Conservation (phyloP, 2,113 vertebrate genomes). For the Spea multiplicata region DNA sequence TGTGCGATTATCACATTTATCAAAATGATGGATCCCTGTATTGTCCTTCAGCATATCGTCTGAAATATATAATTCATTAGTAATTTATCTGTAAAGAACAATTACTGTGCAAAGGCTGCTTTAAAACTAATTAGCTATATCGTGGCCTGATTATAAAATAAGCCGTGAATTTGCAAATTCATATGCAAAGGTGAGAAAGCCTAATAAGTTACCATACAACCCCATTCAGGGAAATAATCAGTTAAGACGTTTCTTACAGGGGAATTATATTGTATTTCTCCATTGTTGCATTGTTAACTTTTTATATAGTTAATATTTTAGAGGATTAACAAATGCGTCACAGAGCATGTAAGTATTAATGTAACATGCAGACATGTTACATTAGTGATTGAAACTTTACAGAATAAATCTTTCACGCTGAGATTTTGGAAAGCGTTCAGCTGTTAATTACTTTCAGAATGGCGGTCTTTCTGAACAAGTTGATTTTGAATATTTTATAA, state of each 20-base stretch:
- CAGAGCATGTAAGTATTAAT: no score
- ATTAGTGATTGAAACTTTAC: slow-evolving; percentile 14
- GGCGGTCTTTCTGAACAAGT: slow-evolving; percentile 27
- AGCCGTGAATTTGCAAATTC: not conserved
- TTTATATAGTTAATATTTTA: slow-evolving; percentile 28
- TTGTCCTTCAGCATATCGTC: not conserved
- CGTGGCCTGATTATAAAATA: slow-evolving; percentile 2
- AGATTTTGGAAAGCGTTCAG: slow-evolving; percentile 23
- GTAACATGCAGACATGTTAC: not conserved
- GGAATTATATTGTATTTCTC: not conserved
- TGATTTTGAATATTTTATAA: slow-evolving; percentile 17
- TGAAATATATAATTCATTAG: not conserved
- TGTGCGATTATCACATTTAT: no score
- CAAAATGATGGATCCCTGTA: not conserved
- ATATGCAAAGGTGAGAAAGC: not conserved
- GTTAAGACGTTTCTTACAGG: no score
- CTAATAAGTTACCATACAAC: no score
- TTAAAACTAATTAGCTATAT: not conserved
- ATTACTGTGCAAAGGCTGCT: not conserved
- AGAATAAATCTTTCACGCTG: slow-evolving; percentile 11
- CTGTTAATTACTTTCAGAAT: slow-evolving; percentile 31
- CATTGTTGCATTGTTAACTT: not conserved
- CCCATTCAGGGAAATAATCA: no score
- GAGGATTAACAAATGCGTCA: not conserved
- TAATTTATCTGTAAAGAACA: slow-evolving; percentile 4